Base-by-base conservation (phyloP, 2,797 vertebrate genomes). In the Syngnathus rostellatus region DNA sequence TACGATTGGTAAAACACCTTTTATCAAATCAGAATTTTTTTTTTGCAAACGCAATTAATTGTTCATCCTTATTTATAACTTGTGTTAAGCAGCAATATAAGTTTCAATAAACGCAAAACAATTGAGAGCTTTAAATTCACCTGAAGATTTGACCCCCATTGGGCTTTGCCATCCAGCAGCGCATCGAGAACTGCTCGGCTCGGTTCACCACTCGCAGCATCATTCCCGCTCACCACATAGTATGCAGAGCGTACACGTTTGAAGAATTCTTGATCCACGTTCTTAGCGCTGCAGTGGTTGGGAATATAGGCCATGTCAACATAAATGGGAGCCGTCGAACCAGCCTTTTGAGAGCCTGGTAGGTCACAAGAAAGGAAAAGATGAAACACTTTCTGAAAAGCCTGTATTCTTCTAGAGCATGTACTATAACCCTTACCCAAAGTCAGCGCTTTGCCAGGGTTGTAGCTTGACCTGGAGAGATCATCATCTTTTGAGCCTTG, bases 221-320 rank as follows among this genome's bases (percentile, higher is more conserved):
- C 97, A 0, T 99, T 98, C 48, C 97, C 97, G 60, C 97, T 99
- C 78, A 98, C 94, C 70, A 99, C 97, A 5, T 99, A 99, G 57
- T 99, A 98, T 0, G 95, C 92, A 0, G 97, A 95, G 64, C 97
- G 93, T 53, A 99, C 86, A 10, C 94, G 92, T 74, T 92, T 95
- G 89, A 99, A 99, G 85, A 98, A 99, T 83, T 98, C 97, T 11
- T 92, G 93, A 77, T 98, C 97, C 10, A 95, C 93, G 63, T 98
- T 99, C 90, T 99, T 99, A 72, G 93, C 94, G 45, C 94, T 99
- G 89, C 97, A 99, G 73, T 99, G 97, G 87, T 99, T 99, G 55
- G 97, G 97, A 85, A 99, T 93, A 82, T 99, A 99, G 64, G 97
- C 96, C 83, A 99, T 81, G 87, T 99, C 97, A 79, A 99, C 94